Base-by-base conservation (phyloP, 2,113 vertebrate species). In the Carlito syrichta region DNA sequence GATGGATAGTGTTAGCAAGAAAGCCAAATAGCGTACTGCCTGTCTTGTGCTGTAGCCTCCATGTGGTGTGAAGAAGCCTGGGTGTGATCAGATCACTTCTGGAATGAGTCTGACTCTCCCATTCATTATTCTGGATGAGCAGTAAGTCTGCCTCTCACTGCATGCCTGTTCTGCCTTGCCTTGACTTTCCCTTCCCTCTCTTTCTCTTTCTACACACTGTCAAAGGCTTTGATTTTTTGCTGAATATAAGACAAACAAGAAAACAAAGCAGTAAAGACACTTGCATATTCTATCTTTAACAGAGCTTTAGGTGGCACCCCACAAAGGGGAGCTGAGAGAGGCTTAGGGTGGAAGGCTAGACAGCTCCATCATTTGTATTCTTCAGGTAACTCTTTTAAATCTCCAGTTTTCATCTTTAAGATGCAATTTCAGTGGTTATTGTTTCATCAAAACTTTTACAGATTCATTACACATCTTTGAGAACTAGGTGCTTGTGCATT, bases 61-160 rank as follows among this genome's bases (percentile, higher is more conserved):
- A 4, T 95, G 52, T 95, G 60, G 40, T 92, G 9, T 54, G 30
- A 23, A 74, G 35, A 85, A 94, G 45, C 23, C 71, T 85, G 58
- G 35, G 94, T 85, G 66, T 96, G 88, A 38, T 95, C 69, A 68
- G 63, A 58, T 87, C 43, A 69, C 35, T 38, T 96, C 69, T 92
- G 66, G 52, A 10, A 69, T 85, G 79, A 22, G 22, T 2, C 11
- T 54, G 25, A 88, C 45, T 85, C 66, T 93, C 58, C n/a, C 63
- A 60, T 78, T 94, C 58, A 87, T 96, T 91, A 91, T 85, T 95
- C 52, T 60, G 45, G 48, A 66, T 16, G 38, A 95, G 20, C 27
- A 81, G 35, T 58, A 66, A 60, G 76, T 63, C 52, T 60, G 40
- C 9, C 11, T 93, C 48, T 95, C 43, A 85, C 52, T 25, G 6